Evolutionary conservation across 2,113 vertebrate species (phyloP), one percentile per base, ranked within the genome.

Genomic region (Megalops atlanticus): DNA sequence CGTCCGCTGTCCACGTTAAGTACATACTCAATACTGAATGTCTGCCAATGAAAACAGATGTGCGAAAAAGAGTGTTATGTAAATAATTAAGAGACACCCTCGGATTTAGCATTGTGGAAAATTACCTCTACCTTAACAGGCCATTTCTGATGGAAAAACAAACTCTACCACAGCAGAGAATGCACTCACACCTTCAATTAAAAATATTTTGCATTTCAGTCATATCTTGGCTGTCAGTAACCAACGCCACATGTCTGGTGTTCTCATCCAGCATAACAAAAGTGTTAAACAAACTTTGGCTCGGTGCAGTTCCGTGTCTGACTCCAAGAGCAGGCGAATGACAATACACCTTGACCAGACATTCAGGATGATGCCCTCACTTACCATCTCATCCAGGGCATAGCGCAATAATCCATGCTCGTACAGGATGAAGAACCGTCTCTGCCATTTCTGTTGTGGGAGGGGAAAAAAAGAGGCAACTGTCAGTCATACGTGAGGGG

Each of bases 391-490:
- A 47, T 98, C 97, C 92, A 98, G 89, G 81, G 97, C 97, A 0
- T 97, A 98, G 84, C 96, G 96, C 82, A 99, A 90, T 77, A 98
- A 90, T 81, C 97, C 97, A 0, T 98, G 97, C 84, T 98, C 97
- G 43, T 98, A 98, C 15, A 99, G 96, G 85, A 98, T 95, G 90
- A 99, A 99, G 92, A 98, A 99, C 41, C 97, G 93, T 78, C 97
- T 93, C 82, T 99, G 97, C 97, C 97, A 99, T 96, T 99, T 99
- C 97, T 99, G 92, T 54, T 27, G 74, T 58, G 58, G n/a, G 82
- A 89, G 73, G 38, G 16, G 31, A 24, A 12, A 38, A 14, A 24
- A n/a, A n/a, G 24, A n/a, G 14, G 18, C 36, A 35, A 12, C 18
- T 6, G 78, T 84, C 77, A 84, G 4, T 8, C 21, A 81, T 38